These are phyloP conservation scores for Cataglyphis rosenhaueri DNA, from an alignment of 2,888 invertebrate genomes.

Conservation along the genomic window DNA sequence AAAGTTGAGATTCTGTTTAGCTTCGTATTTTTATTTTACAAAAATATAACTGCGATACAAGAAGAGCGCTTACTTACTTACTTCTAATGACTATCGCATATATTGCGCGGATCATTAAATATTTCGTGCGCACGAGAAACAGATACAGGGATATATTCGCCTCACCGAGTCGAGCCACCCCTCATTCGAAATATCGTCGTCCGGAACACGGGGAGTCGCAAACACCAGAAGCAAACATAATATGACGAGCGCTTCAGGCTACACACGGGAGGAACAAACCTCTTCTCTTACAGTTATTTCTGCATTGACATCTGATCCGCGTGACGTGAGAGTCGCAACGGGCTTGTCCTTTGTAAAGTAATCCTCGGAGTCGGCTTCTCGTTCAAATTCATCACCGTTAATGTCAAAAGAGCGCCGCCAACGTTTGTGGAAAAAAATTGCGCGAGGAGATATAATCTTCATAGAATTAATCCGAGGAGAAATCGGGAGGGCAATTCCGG, in stretches of 20 bases:
- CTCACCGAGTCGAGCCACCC: constrained; percentile 70
- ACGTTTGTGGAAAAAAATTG: neutral
- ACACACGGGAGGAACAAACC: constrained; percentile 69
- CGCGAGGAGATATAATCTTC: neutral
- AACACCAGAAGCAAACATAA: constrained; percentile 85
- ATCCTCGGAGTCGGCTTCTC: constrained; percentile 37
- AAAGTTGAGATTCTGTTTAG: neutral
- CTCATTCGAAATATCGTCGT: constrained; percentile 70
- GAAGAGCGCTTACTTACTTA: neutral
- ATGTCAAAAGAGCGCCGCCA: neutral
- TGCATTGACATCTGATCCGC: constrained; percentile 63
- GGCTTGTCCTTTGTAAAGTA: constrained; percentile 36
- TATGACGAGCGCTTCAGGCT: constrained; percentile 84
- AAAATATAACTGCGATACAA: neutral
- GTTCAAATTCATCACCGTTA: constrained; percentile 33
- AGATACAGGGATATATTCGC: constrained; percentile 59
- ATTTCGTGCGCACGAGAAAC: constrained; percentile 46
- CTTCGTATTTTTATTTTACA: neutral
- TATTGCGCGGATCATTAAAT: constrained; percentile 33
- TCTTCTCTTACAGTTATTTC: constrained; percentile 73
- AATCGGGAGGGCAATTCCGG: neutral
- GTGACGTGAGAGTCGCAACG: constrained; percentile 40
- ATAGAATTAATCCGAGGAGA: neutral
- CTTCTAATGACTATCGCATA: neutral
- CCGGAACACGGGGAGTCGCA: constrained; percentile 77